phyloP scores from a whole-genome alignment of 2,113 vertebrate genomes.

The Procavia capensis region DNA sequence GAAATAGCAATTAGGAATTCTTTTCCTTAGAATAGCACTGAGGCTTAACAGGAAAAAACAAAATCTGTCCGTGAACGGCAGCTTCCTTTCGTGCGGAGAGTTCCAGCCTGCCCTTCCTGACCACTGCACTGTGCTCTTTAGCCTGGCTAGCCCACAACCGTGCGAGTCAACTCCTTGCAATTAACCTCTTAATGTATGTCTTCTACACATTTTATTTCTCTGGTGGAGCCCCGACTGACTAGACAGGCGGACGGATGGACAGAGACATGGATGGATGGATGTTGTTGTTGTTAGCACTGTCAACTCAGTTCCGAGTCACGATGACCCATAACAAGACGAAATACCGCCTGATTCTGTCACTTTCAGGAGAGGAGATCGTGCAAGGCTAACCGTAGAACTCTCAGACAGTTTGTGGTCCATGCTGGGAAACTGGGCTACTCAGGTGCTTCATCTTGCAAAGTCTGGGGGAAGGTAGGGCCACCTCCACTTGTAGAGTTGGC shows the following conservation, averaged over 20 bases:
- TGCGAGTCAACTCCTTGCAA: too few species aligned
- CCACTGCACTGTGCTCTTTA: neutral
- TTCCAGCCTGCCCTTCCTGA: neutral
- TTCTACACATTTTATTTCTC: neutral
- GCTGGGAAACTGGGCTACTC: fast-evolving
- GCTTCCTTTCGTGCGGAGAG: neutral
- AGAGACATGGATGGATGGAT: too few species aligned
- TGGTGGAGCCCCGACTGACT: neutral
- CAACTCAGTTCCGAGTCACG: too few species aligned
- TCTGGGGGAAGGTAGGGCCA: neutral
- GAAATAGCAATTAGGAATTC: neutral
- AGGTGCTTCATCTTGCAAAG: neutral
- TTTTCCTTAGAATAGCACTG: neutral
- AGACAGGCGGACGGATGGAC: too few species aligned
- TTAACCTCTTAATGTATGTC: too few species aligned
- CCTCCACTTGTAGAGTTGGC: neutral
- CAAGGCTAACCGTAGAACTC: neutral
- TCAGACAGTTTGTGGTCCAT: too few species aligned
- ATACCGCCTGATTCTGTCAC: too few species aligned
- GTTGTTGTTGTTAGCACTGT: too few species aligned
- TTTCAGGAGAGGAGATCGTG: neutral
- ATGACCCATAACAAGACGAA: too few species aligned
- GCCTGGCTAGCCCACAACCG: too few species aligned
- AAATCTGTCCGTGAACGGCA: neutral
- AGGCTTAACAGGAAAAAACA: neutral